Evolutionary conservation across 2,888 invertebrate species (phyloP), one percentile per base, ranked within the genome.

Genomic region (Tachina lurida): DNA sequence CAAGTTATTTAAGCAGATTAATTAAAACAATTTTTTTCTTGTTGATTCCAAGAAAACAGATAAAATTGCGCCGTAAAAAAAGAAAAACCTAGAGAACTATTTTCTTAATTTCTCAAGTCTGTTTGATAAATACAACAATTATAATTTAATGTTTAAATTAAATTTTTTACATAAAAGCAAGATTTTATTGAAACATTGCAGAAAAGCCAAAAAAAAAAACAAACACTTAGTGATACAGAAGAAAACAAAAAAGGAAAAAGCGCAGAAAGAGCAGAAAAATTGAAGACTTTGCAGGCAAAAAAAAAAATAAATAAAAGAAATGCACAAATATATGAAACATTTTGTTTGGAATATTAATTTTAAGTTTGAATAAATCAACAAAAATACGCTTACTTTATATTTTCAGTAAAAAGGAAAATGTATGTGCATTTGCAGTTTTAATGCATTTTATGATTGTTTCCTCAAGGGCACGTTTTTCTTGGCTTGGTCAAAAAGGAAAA

Each of bases 281-380:
- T 31, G 31, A 31, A 31, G 31, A 31, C 31, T 31, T 31, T 31
- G 31, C 58, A 58, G 22, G 31, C 19, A 41, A 45, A 65, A 22
- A 47, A 52, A 19, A 19, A 17, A 22, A 49, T n/a, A n/a, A n/a
- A n/a, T n/a, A 19, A 17, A 54, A 41, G 10, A 43, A 15, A 52
- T 70, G 49, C 60, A 60, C 60, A 62, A 17, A 65, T 49, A 7
- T 31, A 60, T 49, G 63, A 54, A 78, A 62, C 54, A 79, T 31
- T 71, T 79, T 79, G 70, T 52, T 70, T 79, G 70, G 62, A 79
- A 71, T 79, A 71, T 79, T 79, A 79, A 79, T 79, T 78, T 63
- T 54, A 45, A 62, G 41, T 79, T 71, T 47, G 78, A 79, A 71
- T 71, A 71, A 79, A 56, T 71, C 70, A 54, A 63, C 70, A 62